A percentile compares a stretch with the other conserved stretches of the same genome.
phyloP scores from a whole-genome alignment of 2,888 invertebrate genomes.

The Tetheella fluctuosa region DNA sequence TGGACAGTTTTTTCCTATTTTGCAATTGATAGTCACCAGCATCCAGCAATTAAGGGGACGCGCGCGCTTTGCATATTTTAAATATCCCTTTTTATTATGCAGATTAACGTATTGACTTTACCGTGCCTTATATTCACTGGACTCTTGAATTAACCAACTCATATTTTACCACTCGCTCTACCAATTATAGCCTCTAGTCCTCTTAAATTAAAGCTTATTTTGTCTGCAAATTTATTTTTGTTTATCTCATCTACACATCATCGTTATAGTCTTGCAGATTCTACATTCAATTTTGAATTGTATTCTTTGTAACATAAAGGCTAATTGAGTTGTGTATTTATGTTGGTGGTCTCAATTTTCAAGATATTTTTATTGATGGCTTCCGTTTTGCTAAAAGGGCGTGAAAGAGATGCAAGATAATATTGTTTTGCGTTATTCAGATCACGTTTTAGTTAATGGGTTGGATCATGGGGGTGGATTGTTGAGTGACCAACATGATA shows the following conservation, averaged over 20 bases:
- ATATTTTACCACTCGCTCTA: not conserved
- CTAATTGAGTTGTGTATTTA: not conserved
- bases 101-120: slow-evolving; percentile 79
- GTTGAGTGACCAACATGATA: slow-evolving; percentile 54
- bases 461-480: slow-evolving; percentile 66
- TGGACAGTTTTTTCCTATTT: slow-evolving; percentile 79
- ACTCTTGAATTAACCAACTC: slow-evolving; percentile 29
- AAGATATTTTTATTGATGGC: slow-evolving; percentile 48
- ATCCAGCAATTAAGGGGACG: slow-evolving; percentile 74
- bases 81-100: slow-evolving; percentile 78
- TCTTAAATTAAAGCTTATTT: not conserved
- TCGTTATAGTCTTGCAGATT: not conserved
- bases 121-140: slow-evolving; percentile 43
- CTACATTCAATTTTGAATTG: slow-evolving; percentile 20
- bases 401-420: slow-evolving; percentile 51
- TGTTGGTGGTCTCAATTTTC: slow-evolving; percentile 32
- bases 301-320: slow-evolving; percentile 15
- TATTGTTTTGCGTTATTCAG: slow-evolving; percentile 57
- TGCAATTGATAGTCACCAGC: slow-evolving; percentile 76
- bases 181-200: slow-evolving; percentile 18
- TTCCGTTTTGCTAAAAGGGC: slow-evolving; percentile 53
- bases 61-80: slow-evolving; percentile 70
- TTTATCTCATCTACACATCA: slow-evolving; percentile 4
- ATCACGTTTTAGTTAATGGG: slow-evolving; percentile 64
- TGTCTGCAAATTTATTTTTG: not conserved